Evolutionary conservation across 2,888 invertebrate species (phyloP).

Genomic region (Acanthosepion pharaonis): DNA sequence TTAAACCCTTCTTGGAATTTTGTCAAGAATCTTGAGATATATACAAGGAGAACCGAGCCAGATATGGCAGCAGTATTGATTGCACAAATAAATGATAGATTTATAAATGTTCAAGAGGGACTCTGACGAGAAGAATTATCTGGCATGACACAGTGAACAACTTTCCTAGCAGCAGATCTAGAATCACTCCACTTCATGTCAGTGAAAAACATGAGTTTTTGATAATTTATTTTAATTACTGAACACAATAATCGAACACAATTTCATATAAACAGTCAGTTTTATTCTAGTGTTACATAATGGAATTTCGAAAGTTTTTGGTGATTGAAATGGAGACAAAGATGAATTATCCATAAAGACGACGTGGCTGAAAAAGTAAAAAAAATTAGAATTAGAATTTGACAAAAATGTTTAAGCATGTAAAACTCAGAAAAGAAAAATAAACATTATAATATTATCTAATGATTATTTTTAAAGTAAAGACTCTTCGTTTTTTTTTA

Average conservation of each 20-base stretch:
- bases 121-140: no score
- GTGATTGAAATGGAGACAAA: neutral
- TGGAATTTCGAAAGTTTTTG: neutral
- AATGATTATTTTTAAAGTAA: neutral
- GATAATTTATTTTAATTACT: no score
- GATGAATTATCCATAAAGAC: neutral
- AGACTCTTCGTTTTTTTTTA: neutral
- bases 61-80: no score
- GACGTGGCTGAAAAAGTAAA: neutral
- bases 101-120: no score
- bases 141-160: no score
- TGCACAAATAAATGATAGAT: no score
- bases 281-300: neutral
- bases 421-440: neutral
- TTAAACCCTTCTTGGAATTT: no score
- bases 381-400: neutral
- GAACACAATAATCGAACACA: neutral
- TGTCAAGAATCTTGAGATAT: no score
- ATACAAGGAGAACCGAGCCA: no score
- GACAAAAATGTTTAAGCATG: neutral
- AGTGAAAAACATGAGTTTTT: no score
- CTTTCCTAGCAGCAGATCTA: no score
- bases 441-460: neutral
- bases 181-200: no score
- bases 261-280: constrained; percentile 33